Percentiles rank a stretch among this genome's conserved stretches.
Evolutionary conservation across 2,113 vertebrate species (phyloP).

Genomic region (Oreamnos americanus): DNA sequence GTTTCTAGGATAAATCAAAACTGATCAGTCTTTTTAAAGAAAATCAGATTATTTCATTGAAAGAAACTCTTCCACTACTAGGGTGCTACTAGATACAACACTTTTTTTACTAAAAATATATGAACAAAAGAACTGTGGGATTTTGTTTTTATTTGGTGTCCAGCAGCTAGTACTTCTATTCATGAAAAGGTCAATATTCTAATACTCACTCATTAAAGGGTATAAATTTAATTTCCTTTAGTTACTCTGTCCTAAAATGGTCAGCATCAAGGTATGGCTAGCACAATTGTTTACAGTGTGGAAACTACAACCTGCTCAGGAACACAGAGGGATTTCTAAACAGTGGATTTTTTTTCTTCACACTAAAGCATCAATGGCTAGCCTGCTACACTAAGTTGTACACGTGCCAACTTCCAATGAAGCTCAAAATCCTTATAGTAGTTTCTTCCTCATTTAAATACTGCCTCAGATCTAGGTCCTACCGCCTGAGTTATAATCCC

Average conservation of each 20-base stretch:
- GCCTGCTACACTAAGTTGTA: not conserved
- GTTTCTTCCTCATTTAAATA: not conserved
- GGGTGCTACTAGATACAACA: not conserved
- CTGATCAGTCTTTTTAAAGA: not conserved
- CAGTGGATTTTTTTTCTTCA: not conserved
- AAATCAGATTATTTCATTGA: not conserved
- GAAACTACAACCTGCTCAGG: not conserved
- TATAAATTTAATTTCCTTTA: not conserved
- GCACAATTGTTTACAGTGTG: not conserved
- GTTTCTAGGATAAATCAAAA: not conserved
- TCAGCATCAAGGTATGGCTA: not conserved
- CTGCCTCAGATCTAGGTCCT: not conserved
- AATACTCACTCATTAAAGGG: not conserved
- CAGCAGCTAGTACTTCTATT: not conserved
- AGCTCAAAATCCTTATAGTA: not conserved
- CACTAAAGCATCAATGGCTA: not conserved
- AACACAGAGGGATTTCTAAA: not conserved
- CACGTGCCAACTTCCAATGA: not conserved
- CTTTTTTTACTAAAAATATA: not conserved
- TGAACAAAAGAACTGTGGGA: not conserved
- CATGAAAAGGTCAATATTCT: not conserved
- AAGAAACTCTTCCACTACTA: not conserved
- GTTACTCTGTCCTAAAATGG: not conserved
- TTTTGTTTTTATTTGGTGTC: not conserved
- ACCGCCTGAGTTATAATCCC: not conserved